Evolutionary conservation across 1,140 invertebrate genomes (phyloP).

Genomic region (Andricus grossulariae): DNA sequence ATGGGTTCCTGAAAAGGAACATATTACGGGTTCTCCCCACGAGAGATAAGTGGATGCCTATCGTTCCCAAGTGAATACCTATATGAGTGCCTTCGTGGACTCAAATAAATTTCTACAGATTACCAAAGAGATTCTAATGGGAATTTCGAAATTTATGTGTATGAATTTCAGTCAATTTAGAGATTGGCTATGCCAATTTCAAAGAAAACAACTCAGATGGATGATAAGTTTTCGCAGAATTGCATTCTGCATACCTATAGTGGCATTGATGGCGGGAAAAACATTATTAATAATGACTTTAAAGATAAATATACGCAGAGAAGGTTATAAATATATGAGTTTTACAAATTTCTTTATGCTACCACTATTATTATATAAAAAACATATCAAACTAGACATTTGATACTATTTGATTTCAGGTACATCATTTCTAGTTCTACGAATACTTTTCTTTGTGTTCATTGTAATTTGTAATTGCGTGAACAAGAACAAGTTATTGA

Average conservation of each 20-base stretch:
- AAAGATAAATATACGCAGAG: no score
- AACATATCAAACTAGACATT: no score
- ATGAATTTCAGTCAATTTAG: not conserved
- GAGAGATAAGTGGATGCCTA: constrained; percentile 26
- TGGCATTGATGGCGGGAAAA: no score
- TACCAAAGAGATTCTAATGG: constrained; percentile 8
- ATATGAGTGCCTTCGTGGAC: constrained; percentile 29
- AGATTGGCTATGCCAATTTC: not conserved
- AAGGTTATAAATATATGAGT: no score
- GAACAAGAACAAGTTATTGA: not conserved
- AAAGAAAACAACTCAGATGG: not conserved
- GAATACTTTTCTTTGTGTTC: not conserved
- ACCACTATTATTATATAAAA: no score
- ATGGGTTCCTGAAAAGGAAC: not conserved
- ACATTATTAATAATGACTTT: no score
- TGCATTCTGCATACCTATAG: no score
- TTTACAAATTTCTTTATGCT: no score
- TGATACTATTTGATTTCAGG: no score
- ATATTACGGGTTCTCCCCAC: constrained; percentile 24
- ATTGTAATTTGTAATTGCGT: constrained; percentile 5
- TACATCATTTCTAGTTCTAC: no score
- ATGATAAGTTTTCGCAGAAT: no score
- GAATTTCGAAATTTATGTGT: not conserved
- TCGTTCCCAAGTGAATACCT: constrained; percentile 15
- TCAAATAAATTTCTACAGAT: constrained; percentile 14